Evolutionary conservation across 2,113 vertebrate genomes (phyloP), one percentile per base, ranked within the genome.

Genomic region (Dipodomys stephensi): DNA sequence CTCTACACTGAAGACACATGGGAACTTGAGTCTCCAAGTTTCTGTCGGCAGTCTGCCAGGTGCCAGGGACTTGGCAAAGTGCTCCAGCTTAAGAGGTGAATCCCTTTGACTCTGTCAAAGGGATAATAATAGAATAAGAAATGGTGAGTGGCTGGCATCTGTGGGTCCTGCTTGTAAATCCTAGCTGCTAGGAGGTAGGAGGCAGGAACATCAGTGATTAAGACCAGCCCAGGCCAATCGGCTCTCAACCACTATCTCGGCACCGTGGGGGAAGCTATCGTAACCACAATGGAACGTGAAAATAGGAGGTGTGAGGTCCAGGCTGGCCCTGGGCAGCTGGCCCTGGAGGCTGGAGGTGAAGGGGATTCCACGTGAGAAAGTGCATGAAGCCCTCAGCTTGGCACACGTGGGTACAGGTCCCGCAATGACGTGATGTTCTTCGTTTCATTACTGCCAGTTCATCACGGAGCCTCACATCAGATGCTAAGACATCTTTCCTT

Each of bases 11-110:
- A 27, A 87, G 39, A 35, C 20, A 62, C 53, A 18, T 60, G 39
- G 79, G 44, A 10, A 22, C 16, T 2, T 9, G 32, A 30, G 10
- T 88, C 3, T 74, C 79, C 60, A 23, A 60, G 53, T 6, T 44
- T 30, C 3, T 53, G 28, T 7, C 1, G 0, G 9, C 39, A 57
- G 62, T n/a, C 18, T 9, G 7, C n/a, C 8, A 6, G 9, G 28
- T 30, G 8, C 5, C 71, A 81, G 77, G n/a, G 25, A 60, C 32
- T 79, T 8, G 69, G 13, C 57, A 79, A 89, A 85, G 4, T 30
- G 4, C 39, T 68, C 16, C 67, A 44, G 7, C 15, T 27, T 94
- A 20, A 32, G 39, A 90, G 74, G 83, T 92, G 64, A 91, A 83
- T 28, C 39, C 39, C 39, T 39, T 39, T 39, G 69, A 35, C 44